Conservation (phyloP, 2,113 vertebrate genomes). For the Zosterops pallidus region DNA sequence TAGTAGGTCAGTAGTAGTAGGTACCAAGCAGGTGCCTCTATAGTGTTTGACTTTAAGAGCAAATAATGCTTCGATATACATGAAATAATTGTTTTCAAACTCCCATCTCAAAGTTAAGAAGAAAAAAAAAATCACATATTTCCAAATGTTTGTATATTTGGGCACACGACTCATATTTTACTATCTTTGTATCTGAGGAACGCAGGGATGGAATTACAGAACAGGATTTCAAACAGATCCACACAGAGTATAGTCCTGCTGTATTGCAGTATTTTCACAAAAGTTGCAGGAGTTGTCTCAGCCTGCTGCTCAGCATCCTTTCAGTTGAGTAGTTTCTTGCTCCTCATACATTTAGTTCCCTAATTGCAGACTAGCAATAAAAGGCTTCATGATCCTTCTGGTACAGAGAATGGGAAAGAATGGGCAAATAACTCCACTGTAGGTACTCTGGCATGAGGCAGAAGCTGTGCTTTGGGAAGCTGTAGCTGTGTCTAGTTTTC, state of each 20-base stretch:
- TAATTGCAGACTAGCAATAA: neutral
- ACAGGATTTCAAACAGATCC: neutral
- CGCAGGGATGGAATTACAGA: neutral
- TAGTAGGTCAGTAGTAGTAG: too few species aligned
- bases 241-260: rapidly evolving
- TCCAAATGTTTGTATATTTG: neutral
- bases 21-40: neutral
- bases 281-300: neutral
- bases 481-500: neutral
- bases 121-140: neutral
- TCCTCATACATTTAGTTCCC: neutral
- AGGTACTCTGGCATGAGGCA: neutral
- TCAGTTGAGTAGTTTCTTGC: neutral
- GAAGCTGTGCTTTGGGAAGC: neutral
- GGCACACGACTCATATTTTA: rapidly evolving
- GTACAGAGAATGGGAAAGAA: neutral
- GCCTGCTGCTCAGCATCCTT: neutral
- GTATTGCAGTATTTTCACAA: neutral
- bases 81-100: neutral
- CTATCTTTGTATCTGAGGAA: neutral
- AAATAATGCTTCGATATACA: neutral
- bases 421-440: neutral
- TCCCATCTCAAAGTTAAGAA: neutral
- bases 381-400: neutral
- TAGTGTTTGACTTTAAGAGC: neutral